These are phyloP conservation scores for Silvanus unidentatus DNA, from an alignment of 2,888 invertebrate genomes.

Conservation along the genomic window DNA sequence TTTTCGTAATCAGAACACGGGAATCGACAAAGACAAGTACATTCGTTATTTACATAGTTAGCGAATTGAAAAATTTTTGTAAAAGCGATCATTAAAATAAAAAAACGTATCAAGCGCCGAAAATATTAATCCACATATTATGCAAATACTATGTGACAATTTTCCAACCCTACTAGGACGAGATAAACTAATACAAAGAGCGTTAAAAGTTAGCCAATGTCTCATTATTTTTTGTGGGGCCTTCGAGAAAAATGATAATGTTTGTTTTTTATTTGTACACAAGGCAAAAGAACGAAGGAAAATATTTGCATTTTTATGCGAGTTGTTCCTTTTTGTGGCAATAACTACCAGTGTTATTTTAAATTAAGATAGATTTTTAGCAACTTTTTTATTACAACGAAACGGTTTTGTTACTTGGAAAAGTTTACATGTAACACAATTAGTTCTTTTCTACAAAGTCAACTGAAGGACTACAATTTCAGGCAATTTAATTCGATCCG, in stretches of 20 bases:
- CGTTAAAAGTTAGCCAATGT: constrained; percentile 38
- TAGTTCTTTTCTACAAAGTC: background rate
- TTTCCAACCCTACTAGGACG: constrained; percentile 21
- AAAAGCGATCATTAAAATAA: too few species aligned
- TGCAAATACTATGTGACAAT: constrained; percentile 31
- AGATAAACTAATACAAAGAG: constrained; percentile 32
- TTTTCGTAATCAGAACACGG: too few species aligned
- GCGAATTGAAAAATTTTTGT: too few species aligned
- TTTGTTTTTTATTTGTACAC: constrained; percentile 37
- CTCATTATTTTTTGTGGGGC: constrained; percentile 41
- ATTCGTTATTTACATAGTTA: too few species aligned
- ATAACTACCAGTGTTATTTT: constrained; percentile 36
- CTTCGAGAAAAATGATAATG: constrained; percentile 40
- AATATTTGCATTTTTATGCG: constrained; percentile 42
- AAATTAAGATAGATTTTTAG: constrained; percentile 36
- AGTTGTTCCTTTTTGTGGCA: constrained; percentile 36
- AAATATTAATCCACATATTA: constrained; percentile 24
- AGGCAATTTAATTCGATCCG: too few species aligned
- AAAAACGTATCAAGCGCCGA: constrained; percentile 11
- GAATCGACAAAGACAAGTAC: too few species aligned
- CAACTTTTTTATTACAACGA: constrained; percentile 29
- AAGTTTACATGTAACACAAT: constrained; percentile 10
- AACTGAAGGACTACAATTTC: too few species aligned
- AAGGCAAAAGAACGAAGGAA: constrained; percentile 29
- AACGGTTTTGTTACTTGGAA: constrained; percentile 18